These are phyloP conservation scores for Calameuta pallipes DNA, from an alignment of 2,888 invertebrate genomes.

Conservation along the genomic window DNA sequence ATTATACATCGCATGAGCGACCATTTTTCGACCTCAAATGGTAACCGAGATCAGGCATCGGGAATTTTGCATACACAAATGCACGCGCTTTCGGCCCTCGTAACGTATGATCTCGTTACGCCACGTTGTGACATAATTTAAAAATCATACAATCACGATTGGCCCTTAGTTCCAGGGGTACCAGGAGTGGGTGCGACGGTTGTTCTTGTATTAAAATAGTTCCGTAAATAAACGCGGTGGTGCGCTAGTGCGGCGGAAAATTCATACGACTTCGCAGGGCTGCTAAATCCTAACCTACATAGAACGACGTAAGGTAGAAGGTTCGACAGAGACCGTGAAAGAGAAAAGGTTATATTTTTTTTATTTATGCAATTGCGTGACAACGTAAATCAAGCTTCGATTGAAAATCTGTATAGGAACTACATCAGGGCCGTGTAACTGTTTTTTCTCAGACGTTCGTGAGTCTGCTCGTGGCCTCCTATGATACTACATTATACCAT, in stretches of 20 bases:
- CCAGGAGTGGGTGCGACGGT: neutral
- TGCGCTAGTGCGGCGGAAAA: neutral
- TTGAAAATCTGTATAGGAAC: neutral
- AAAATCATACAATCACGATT: neutral
- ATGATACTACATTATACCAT: conserved; percentile 6
- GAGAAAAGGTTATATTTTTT: neutral
- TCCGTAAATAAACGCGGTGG: neutral
- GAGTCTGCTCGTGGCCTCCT: conserved; percentile 11
- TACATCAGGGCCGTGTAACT: conserved; percentile 7
- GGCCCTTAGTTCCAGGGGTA: neutral
- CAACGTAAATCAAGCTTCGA: neutral
- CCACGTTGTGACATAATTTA: conserved; percentile 33
- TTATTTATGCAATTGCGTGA: conserved; percentile 7
- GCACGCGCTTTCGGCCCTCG: conserved; percentile 14
- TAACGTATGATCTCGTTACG: conserved; percentile 31
- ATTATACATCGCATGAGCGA: conserved; percentile 7
- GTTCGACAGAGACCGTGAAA: conserved; percentile 2
- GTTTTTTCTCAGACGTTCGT: conserved; percentile 6
- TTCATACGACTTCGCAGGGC: neutral
- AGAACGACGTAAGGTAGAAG: neutral
- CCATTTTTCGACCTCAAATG: conserved; percentile 38
- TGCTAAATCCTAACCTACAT: neutral
- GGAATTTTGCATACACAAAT: neutral
- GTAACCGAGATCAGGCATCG: conserved; percentile 14
- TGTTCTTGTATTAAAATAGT: neutral